Evolutionary conservation across 2,113 vertebrate species (phyloP).

Genomic region (Cyprinodon variegatus): DNA sequence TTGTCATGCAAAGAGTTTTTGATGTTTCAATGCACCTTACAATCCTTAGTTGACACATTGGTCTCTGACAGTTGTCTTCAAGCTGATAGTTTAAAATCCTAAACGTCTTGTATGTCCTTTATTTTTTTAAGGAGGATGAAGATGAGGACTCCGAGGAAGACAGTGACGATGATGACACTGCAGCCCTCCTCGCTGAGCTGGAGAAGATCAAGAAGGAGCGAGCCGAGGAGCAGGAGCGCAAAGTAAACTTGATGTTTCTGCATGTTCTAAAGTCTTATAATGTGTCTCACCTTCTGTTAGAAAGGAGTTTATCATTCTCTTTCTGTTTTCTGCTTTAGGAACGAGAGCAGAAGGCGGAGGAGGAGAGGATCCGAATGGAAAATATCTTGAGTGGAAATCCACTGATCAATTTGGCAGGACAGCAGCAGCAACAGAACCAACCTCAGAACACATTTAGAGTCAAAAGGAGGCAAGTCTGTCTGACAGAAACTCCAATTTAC

Average conservation of each 20-base stretch:
- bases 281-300: not conserved
- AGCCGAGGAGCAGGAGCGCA: conserved; percentile 94
- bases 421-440: conserved; percentile 75
- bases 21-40: too few species aligned
- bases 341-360: conserved; percentile 95
- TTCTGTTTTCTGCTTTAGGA: conserved; percentile 80
- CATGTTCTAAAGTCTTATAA: not conserved
- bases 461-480: conserved; percentile 88
- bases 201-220: conserved; percentile 98
- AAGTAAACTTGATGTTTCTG: conserved; percentile 78
- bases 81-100: too few species aligned
- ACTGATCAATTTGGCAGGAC: conserved; percentile 91
- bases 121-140: conserved; percentile 81
- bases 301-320: not conserved
- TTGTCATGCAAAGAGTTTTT: too few species aligned
- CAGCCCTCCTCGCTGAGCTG: conserved; percentile 93
- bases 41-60: too few species aligned
- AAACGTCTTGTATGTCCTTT: not conserved
- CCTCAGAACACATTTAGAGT: conserved; percentile 89
- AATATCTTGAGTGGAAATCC: conserved; percentile 97
- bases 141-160: conserved; percentile 89
- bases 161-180: conserved; percentile 95
- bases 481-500: not conserved
- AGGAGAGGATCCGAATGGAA: conserved; percentile 97
- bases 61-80: too few species aligned